Conservation (phyloP, 2,888 invertebrate species). For the Tenthredo notha region DNA sequence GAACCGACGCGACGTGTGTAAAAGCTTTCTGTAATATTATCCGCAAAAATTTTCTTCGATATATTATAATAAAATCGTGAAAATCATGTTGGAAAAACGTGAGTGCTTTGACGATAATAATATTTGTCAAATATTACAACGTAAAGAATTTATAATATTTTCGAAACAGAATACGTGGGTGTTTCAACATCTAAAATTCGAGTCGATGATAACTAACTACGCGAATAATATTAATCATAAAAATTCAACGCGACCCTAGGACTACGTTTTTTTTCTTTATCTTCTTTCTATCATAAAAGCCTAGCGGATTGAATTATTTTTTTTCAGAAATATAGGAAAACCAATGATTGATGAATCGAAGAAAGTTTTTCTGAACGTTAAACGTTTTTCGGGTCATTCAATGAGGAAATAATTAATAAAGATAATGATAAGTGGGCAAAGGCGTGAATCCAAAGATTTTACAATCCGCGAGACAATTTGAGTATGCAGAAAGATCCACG, state of each 20-base stretch:
- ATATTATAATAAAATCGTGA: conserved; percentile 59
- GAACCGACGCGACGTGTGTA: conserved; percentile 11
- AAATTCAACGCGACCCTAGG: conserved; percentile 44
- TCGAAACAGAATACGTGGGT: not conserved
- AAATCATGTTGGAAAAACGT: conserved; percentile 74
- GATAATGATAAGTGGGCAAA: not conserved
- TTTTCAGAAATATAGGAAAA: not conserved
- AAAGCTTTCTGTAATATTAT: conserved; percentile 17
- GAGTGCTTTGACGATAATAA: conserved; percentile 67
- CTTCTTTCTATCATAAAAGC: not conserved
- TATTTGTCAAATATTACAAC: conserved; percentile 9
- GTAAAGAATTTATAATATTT: conserved; percentile 38
- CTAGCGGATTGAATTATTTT: no score
- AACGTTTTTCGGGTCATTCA: not conserved
- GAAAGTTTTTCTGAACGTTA: not conserved
- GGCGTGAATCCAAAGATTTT: not conserved
- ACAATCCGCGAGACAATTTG: not conserved
- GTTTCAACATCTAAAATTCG: not conserved
- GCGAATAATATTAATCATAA: not conserved
- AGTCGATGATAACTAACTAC: not conserved
- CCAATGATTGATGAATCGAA: not conserved
- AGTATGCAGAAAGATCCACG: not conserved
- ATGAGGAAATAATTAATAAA: not conserved
- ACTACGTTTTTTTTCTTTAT: not conserved
- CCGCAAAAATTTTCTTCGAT: conserved; percentile 24